phyloP scores from a whole-genome alignment of 37 sponge, comb jelly and placozoan genomes.

The Agelas oroides region DNA sequence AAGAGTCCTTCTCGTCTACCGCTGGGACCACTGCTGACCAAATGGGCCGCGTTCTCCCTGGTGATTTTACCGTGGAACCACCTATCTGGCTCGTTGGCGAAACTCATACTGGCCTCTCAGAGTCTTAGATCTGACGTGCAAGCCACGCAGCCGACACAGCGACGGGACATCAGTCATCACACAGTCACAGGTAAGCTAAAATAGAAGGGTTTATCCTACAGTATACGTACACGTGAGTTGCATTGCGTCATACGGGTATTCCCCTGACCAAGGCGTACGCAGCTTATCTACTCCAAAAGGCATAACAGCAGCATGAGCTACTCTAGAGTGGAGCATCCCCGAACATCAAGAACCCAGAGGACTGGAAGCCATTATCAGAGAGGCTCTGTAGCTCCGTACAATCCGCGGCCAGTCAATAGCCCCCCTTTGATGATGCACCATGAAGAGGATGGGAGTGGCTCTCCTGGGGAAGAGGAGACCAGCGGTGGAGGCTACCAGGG shows the following conservation, averaged over 20 bases:
- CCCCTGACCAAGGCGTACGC: neutral
- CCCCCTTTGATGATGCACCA: neutral
- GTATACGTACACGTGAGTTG: neutral
- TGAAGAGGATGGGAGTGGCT: neutral
- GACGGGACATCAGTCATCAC: no score
- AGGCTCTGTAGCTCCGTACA: neutral
- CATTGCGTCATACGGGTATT: neutral
- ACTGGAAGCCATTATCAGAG: neutral
- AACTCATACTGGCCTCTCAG: constrained; percentile 34
- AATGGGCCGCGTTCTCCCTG: constrained; percentile 82
- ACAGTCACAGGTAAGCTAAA: no score
- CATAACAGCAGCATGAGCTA: neutral
- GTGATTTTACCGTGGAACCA: constrained; percentile 92
- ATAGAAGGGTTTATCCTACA: no score
- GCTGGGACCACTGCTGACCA: constrained; percentile 25
- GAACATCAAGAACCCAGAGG: neutral
- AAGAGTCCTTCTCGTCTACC: constrained; percentile 78
- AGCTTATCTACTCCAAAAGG: no score
- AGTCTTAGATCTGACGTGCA: neutral
- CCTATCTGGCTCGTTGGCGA: constrained; percentile 32
- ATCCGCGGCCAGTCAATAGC: constrained; percentile 1
- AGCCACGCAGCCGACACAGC: neutral
- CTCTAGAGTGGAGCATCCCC: neutral
- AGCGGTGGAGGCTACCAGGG: neutral
- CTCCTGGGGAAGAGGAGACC: neutral